Evolutionary conservation across 2,113 vertebrate species (phyloP).

Genomic region (cattle (Bos taurus)): ARS-UCD2.0 NC_037338.1:32060001-32060500

Average conservation of each 20-base stretch:
- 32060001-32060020: not conserved
- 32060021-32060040: not conserved
- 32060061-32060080: not conserved
- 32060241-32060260: not conserved
- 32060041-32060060: not conserved
- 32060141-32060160: not conserved
- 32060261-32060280: conserved; percentile 13
- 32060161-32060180: not conserved
- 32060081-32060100: not conserved
- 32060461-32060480: not conserved
- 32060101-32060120: accelerated
- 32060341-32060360: conserved; percentile 20
- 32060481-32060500: not conserved
- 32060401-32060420: not conserved
- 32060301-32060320: conserved; percentile 2
- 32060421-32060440: conserved; percentile 3
- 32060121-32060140: not conserved
- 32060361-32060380: not conserved
- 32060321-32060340: not conserved
- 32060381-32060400: not conserved
- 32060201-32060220: not conserved
- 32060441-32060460: not conserved
- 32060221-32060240: not conserved
- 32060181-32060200: not conserved
- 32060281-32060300: not conserved